Base-by-base conservation (phyloP, 2,888 invertebrate genomes). In the Idaea dimidiata region DNA sequence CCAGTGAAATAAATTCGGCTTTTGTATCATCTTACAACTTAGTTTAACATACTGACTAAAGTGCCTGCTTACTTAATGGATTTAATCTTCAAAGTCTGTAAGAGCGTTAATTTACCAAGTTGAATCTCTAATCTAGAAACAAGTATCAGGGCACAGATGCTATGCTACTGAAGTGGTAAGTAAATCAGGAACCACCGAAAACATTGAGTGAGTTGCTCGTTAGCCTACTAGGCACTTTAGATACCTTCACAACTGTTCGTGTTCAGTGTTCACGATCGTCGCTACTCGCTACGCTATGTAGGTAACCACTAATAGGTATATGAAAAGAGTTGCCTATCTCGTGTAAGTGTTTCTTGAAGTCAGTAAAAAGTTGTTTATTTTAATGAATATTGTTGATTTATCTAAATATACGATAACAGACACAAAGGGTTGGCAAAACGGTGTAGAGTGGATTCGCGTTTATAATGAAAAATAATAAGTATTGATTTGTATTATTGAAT, bases 71-170 rank as follows among this genome's bases (percentile, higher is more conserved):
- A 43, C 43, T 7, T 14, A 43, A 3, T 8, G 43, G 43, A 43
- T 60, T 32, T 55, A 60, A 59, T 54, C 54, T 58, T 31, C 55
- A 56, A 56, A 60, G 56, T 56, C 56, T 56, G 32, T 55, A 17
- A 32, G 56, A 33, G 80, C 83, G 88, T 82, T 88, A 89, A 89
- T 89, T 88, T 86, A 87, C 85, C 84, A 86, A 88, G 82, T 88
- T 90, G 83, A 87, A 89, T 89, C 82, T 89, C 83, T 88, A 85
- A 84, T 89, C 89, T 84, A 83, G 80, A 77, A 72, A 78, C 79
- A 78, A 72, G 80, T 83, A 82, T 86, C 81, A 80, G 73, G 80
- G 74, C 85, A 80, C 90, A 88, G 86, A 87, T 88, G 89, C 80
- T 79, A 74, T 80, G 43, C 43, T 43, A 43, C 14, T 43, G 43